Evolutionary conservation across 2,113 vertebrate genomes (phyloP).

Genomic region (Thalassarche chlororhynchos): DNA sequence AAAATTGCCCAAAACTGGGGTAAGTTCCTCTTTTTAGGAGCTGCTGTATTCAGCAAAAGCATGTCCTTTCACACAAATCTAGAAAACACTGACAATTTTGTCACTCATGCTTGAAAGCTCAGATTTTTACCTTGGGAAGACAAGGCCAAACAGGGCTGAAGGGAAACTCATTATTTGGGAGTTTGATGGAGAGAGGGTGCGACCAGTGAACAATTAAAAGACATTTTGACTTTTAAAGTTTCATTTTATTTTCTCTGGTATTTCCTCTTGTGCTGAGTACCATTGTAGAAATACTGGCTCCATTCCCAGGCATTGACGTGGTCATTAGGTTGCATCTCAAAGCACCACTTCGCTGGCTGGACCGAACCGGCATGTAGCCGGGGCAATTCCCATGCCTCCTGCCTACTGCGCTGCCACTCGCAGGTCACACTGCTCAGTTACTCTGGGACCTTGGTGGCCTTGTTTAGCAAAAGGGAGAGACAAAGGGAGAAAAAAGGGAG

Average conservation of each 20-base stretch:
- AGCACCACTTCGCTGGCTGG: not conserved
- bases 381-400: not conserved
- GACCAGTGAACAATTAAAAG: not conserved
- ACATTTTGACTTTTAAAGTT: not conserved
- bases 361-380: fast-evolving
- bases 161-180: not conserved
- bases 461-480: not conserved
- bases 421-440: fast-evolving
- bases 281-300: not conserved
- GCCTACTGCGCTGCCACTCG: fast-evolving
- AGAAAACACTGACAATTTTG: not conserved
- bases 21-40: not conserved
- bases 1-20: not conserved
- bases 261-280: not conserved
- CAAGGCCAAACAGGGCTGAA: not conserved
- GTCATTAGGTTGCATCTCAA: not conserved
- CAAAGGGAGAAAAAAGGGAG: not conserved
- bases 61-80: not conserved
- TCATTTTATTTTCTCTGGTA: not conserved
- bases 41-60: not conserved
- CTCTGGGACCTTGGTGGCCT: not conserved
- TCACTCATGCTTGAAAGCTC: not conserved
- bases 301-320: not conserved
- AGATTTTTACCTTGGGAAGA: not conserved
- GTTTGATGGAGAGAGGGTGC: not conserved